Percentiles rank a stretch among this genome's conserved stretches.
These are phyloP conservation scores for Labeo catla DNA, from an alignment of 2,113 vertebrate genomes.

Conservation along the genomic window DNA sequence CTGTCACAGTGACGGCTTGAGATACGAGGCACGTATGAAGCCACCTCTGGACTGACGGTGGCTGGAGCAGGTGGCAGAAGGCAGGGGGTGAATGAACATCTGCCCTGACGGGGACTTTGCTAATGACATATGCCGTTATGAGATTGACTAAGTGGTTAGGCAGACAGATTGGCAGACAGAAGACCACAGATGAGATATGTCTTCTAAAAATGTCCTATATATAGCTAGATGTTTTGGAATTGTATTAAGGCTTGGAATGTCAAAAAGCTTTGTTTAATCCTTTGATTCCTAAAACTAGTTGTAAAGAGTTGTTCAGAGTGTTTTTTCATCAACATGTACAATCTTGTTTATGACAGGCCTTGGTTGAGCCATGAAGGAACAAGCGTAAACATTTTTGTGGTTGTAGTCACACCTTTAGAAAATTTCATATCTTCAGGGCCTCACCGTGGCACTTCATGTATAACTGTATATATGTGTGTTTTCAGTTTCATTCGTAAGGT, in stretches of 20 bases:
- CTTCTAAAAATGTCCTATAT: background rate
- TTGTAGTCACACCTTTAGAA: background rate
- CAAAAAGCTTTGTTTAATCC: too few relatives aligned
- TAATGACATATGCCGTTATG: constrained; percentile 42
- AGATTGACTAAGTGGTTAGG: constrained; percentile 33
- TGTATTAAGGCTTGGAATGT: too few relatives aligned
- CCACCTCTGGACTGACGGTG: background rate
- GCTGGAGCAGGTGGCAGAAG: constrained; percentile 37
- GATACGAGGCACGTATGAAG: background rate
- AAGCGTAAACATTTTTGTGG: background rate
- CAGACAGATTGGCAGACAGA: constrained; percentile 20
- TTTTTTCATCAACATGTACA: background rate
- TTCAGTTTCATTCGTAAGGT: background rate
- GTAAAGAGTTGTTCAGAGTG: background rate
- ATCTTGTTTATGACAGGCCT: background rate
- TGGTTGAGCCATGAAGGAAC: background rate
- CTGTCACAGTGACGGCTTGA: background rate
- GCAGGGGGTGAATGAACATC: constrained; percentile 36
- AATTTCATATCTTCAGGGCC: background rate
- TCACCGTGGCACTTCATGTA: background rate
- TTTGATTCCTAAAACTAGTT: too few relatives aligned
- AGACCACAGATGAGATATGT: background rate
- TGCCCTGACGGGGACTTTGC: constrained; percentile 4
- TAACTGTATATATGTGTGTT: background rate
- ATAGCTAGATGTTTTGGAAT: background rate